Evolutionary conservation across 2,113 vertebrate genomes (phyloP).

Genomic region (Seriola aureovittata): DNA sequence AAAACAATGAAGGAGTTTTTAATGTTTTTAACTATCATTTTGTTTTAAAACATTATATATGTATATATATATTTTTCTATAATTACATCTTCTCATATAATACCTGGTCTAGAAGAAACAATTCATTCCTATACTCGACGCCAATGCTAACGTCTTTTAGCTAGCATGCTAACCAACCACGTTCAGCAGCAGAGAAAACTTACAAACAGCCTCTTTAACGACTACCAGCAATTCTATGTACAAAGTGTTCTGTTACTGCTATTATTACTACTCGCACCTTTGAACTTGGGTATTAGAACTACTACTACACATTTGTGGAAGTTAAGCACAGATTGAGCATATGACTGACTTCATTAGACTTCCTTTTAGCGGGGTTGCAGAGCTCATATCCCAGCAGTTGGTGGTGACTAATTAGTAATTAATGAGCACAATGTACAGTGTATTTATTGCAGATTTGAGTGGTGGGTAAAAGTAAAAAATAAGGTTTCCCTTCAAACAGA

Average conservation of each 20-base stretch:
- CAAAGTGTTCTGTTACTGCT: not conserved
- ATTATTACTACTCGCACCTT: not conserved
- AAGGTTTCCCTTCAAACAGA: not conserved
- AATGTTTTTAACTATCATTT: too few species aligned
- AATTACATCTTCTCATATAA: too few species aligned
- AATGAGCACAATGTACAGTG: not conserved
- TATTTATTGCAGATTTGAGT: constrained; percentile 2
- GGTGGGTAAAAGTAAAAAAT: not conserved
- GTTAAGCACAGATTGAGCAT: not conserved
- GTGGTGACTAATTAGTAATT: not conserved
- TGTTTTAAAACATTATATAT: too few species aligned
- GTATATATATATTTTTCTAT: too few species aligned
- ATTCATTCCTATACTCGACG: too few species aligned
- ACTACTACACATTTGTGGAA: not conserved
- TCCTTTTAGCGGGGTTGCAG: constrained; percentile 7
- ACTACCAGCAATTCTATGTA: not conserved
- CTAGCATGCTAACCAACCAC: too few species aligned
- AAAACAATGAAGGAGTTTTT: too few species aligned
- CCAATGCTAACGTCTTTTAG: too few species aligned
- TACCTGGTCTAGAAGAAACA: too few species aligned
- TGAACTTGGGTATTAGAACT: not conserved
- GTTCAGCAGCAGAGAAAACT: too few species aligned
- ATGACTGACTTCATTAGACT: constrained; percentile 14
- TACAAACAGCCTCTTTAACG: not conserved
- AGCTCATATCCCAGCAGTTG: constrained; percentile 1